Evolutionary conservation across 1,140 invertebrate species (phyloP).

Genomic region (Archegozetes longisetosus): DNA sequence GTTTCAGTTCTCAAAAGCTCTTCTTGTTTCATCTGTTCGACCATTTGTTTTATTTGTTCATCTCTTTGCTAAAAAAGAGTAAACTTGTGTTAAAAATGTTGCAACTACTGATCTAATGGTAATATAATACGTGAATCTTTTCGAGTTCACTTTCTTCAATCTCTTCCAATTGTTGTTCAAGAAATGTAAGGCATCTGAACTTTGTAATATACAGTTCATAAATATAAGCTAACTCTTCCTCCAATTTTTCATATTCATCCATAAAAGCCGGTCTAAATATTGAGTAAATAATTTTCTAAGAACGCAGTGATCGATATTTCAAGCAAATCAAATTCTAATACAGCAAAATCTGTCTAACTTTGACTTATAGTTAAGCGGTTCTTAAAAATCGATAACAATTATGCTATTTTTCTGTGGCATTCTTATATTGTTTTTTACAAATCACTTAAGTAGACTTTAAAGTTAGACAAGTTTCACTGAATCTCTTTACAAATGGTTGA

Average conservation of each 20-base stretch:
- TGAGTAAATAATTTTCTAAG: too few relatives aligned
- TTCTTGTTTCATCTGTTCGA: constrained; percentile 34
- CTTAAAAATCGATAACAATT: too few relatives aligned
- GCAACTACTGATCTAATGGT: constrained; percentile 16
- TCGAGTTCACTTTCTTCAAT: constrained; percentile 49
- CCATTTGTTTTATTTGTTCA: constrained; percentile 34
- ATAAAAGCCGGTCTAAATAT: constrained; percentile 73
- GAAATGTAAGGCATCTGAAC: constrained; percentile 65
- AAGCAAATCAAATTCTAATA: too few relatives aligned
- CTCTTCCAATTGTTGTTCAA: constrained; percentile 57
- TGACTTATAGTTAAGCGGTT: too few relatives aligned
- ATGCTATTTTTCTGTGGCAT: too few relatives aligned
- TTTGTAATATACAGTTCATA: constrained; percentile 77
- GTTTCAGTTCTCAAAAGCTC: constrained; percentile 26
- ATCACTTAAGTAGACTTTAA: too few relatives aligned
- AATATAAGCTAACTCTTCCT: constrained; percentile 62
- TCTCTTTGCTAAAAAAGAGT: constrained; percentile 24
- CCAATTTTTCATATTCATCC: constrained; percentile 84
- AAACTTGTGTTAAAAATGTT: constrained; percentile 1
- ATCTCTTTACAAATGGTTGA: too few relatives aligned
- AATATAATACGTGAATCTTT: constrained; percentile 40
- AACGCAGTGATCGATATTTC: too few relatives aligned
- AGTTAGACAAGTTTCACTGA: too few relatives aligned
- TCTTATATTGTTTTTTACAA: too few relatives aligned
- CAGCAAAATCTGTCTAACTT: too few relatives aligned